Evolutionary conservation across 2,113 vertebrate species (phyloP).

Genomic region (Potamarius usumacintae): DNA sequence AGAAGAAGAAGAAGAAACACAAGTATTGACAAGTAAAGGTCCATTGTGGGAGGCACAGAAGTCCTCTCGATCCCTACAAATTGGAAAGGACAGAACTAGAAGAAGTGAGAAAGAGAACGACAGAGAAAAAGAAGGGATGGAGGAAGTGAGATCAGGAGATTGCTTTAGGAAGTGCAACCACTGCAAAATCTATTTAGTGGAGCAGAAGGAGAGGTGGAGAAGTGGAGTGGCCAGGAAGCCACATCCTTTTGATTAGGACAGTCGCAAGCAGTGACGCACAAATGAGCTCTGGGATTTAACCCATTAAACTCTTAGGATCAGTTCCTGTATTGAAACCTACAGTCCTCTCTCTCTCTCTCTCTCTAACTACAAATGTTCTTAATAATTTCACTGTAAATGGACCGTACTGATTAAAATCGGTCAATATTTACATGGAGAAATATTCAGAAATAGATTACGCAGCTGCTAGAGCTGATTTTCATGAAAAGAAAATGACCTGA

Average conservation of each 20-base stretch:
- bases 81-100: background rate
- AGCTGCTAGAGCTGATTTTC: background rate
- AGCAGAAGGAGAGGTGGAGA: conserved; percentile 30
- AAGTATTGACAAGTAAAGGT: conserved; percentile 37
- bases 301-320: background rate
- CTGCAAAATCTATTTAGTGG: conserved; percentile 45
- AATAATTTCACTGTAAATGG: background rate
- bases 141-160: conserved; percentile 42
- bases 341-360: background rate
- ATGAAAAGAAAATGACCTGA: background rate
- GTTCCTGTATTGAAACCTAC: background rate
- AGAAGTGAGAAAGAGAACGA: background rate
- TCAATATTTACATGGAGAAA: background rate
- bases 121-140: background rate
- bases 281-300: conserved; percentile 1
- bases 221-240: conserved; percentile 14
- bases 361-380: background rate
- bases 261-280: background rate
- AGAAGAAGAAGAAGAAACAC: background rate
- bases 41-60: conserved; percentile 34
- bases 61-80: conserved; percentile 30
- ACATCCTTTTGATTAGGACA: conserved; percentile 7
- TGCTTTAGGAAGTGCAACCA: conserved; percentile 39
- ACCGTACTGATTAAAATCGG: no score
- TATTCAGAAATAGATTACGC: background rate